Conservation (phyloP, 2,113 vertebrate species). For the Oophaga pumilio region DNA sequence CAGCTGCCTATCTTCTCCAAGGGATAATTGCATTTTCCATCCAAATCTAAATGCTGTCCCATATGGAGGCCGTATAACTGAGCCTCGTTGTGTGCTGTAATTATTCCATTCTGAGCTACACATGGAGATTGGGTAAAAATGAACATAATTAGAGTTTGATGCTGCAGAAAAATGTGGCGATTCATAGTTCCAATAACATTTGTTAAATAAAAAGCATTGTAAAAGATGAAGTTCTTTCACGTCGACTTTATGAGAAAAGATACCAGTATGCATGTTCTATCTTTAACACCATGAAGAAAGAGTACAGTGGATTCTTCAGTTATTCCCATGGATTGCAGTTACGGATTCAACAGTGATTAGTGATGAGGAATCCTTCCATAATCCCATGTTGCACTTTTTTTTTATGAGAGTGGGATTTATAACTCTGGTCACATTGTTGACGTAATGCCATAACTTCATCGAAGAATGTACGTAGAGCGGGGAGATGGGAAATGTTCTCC, state of each 20-base stretch:
- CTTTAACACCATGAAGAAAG: not conserved
- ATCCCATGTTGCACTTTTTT: not conserved
- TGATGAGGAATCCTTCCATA: not conserved
- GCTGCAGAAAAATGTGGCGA: slow-evolving; percentile 5
- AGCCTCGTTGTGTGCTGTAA: slow-evolving; percentile 12
- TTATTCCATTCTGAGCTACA: not conserved
- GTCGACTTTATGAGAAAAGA: slow-evolving; percentile 12
- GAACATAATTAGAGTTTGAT: slow-evolving; percentile 2
- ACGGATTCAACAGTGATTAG: not conserved
- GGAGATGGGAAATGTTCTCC: too few species aligned
- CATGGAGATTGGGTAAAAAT: not conserved
- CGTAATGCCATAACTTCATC: not conserved
- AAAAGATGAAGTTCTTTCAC: not conserved
- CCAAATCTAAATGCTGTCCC: slow-evolving; percentile 34
- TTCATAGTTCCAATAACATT: slow-evolving; percentile 14
- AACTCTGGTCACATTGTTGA: not conserved
- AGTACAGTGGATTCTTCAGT: not conserved
- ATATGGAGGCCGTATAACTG: slow-evolving; percentile 29
- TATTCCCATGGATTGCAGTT: not conserved
- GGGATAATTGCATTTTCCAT: slow-evolving; percentile 31
- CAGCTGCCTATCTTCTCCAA: not conserved
- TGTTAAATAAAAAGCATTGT: slow-evolving; percentile 13
- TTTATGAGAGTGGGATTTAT: not conserved
- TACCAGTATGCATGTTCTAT: not conserved
- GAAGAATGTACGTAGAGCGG: not conserved